Evolutionary conservation across 2,888 invertebrate species (phyloP).

Genomic region (Sipha maydis): DNA sequence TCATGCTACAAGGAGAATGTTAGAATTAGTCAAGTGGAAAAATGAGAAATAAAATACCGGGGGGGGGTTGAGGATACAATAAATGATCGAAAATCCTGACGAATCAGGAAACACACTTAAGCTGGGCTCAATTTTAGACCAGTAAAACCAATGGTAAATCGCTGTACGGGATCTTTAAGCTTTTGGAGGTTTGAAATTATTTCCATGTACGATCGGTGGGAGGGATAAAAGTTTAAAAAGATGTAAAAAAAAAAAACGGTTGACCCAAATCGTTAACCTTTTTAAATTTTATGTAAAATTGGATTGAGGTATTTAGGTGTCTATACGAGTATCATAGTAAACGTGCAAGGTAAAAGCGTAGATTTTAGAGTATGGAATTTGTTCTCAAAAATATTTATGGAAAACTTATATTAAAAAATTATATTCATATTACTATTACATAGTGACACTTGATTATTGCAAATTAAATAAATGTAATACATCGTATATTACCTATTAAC

Average conservation of each 20-base stretch:
- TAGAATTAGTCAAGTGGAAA: slow-evolving; percentile 49
- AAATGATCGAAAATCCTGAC: slow-evolving; percentile 57
- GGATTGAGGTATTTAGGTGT: neutral
- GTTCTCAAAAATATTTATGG: too few relatives aligned
- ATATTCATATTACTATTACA: too few relatives aligned
- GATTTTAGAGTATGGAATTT: too few relatives aligned
- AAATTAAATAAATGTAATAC: too few relatives aligned
- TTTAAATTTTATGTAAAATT: neutral
- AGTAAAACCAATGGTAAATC: slow-evolving; percentile 22
- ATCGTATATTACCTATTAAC: too few relatives aligned
- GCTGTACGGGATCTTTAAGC: slow-evolving; percentile 31
- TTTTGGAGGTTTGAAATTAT: slow-evolving; percentile 42
- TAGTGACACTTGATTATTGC: too few relatives aligned
- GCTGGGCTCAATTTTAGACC: slow-evolving; percentile 51
- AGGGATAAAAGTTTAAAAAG: neutral
- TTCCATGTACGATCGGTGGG: slow-evolving; percentile 46
- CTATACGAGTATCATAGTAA: neutral
- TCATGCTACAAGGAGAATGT: slow-evolving; percentile 13
- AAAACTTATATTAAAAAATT: too few relatives aligned
- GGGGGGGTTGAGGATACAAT: slow-evolving; percentile 27
- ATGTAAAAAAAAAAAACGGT: neutral
- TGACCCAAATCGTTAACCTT: slow-evolving; percentile 34
- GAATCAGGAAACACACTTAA: slow-evolving; percentile 60
- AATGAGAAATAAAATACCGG: slow-evolving; percentile 19
- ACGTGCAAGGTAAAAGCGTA: neutral